Conservation (phyloP, 1,140 invertebrate species). For the Medauroidea extradentata region DNA sequence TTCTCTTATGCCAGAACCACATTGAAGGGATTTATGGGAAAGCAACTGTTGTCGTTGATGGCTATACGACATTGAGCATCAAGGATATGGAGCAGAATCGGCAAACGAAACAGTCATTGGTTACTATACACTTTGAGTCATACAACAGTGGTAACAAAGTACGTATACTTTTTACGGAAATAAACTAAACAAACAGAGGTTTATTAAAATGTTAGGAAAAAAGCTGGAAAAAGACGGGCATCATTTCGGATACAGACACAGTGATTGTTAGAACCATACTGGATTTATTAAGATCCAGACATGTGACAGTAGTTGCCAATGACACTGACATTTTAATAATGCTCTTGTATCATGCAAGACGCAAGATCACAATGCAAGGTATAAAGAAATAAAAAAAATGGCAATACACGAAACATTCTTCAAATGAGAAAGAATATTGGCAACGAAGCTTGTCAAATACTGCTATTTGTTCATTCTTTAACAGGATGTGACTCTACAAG, state of each 20-base stretch:
- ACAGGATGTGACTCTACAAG: slow-evolving; percentile 7
- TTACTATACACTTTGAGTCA: no score
- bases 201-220: slow-evolving; percentile 1
- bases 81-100: slow-evolving; percentile 6
- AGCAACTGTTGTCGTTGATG: slow-evolving; percentile 1
- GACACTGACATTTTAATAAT: slow-evolving; percentile 9
- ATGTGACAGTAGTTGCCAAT: slow-evolving; percentile 3
- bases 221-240: background rate
- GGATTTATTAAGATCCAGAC: background rate
- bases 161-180: background rate
- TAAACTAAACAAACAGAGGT: slow-evolving; percentile 2
- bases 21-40: background rate
- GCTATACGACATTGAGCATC: slow-evolving; percentile 2
- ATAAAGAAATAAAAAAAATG: background rate
- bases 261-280: slow-evolving; percentile 3
- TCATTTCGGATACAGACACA: slow-evolving; percentile 5
- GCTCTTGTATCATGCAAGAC: slow-evolving; percentile 1
- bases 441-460: background rate
- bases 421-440: slow-evolving; percentile 4
- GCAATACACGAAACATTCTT: background rate
- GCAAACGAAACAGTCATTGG: background rate
- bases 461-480: slow-evolving; percentile 3
- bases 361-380: slow-evolving; percentile 2
- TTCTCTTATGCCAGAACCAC: background rate
- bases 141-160: background rate